Conservation (phyloP, 2,113 vertebrate genomes). For the Cyanoderma ruficeps region DNA sequence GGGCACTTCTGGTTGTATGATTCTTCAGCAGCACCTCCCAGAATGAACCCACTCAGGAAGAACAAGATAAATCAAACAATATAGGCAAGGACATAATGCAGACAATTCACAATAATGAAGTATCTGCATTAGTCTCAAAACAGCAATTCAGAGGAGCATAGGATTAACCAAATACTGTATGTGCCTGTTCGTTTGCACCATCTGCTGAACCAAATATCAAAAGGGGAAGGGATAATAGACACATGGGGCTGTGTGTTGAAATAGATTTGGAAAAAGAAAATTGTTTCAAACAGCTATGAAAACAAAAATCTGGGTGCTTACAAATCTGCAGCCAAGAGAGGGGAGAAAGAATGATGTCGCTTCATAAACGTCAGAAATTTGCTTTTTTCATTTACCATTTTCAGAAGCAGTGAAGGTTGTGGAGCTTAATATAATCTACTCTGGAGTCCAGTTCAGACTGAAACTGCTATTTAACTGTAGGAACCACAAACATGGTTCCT, state of each 20-base stretch:
- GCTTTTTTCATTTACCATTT: neutral
- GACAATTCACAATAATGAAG: slow-evolving; percentile 32
- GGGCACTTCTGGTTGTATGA: neutral
- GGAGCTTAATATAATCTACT: neutral
- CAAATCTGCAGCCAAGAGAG: neutral
- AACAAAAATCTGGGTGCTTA: slow-evolving; percentile 50
- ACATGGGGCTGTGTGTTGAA: slow-evolving; percentile 3
- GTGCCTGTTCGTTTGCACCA: slow-evolving; percentile 23
- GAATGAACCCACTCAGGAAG: neutral
- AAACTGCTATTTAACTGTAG: neutral
- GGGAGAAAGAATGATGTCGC: neutral
- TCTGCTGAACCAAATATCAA: slow-evolving; percentile 39
- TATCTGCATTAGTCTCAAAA: slow-evolving; percentile 45
- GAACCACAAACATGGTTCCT: neutral
- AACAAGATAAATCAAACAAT: slow-evolving; percentile 17
- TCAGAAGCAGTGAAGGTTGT: neutral
- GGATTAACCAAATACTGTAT: slow-evolving; percentile 48
- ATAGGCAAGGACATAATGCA: neutral
- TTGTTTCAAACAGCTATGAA: slow-evolving; percentile 42
- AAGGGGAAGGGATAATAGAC: slow-evolving; percentile 8
- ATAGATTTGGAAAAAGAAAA: slow-evolving; percentile 39
- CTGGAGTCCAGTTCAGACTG: neutral
- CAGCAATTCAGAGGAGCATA: slow-evolving; percentile 10
- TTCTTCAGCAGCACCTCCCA: neutral
- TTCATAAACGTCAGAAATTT: neutral